Base-by-base conservation (phyloP, 2,797 vertebrate species). In the Poeciliopsis paucimaculata region DNA sequence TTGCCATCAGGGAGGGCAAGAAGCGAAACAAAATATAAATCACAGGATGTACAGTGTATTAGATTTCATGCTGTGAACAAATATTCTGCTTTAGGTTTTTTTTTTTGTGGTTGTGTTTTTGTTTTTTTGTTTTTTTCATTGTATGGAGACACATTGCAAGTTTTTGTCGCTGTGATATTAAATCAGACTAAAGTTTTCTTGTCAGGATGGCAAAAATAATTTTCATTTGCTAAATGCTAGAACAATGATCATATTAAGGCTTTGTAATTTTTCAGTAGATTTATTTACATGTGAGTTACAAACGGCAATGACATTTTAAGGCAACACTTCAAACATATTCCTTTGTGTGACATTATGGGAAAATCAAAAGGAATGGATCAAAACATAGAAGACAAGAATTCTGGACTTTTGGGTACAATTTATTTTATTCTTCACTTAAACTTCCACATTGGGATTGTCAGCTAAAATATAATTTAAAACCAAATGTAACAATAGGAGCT, bases 1-100 rank as follows among this genome's bases (percentile, higher is more conserved):
- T 88, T 88, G 76, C 87, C 86, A 86, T 66, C 77, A 68, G 76
- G 77, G 70, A 77, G 76, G 73, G 72, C 26, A 31, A 82, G 68
- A 23, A 20, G n/a, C 15, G 15, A 68, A 36, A 47, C 26, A 77
- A 68, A 36, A 3, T 36, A 26, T 34, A 31, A 41, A 77, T 77
- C 34, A 77, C 49, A n/a, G 64, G 47, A 20, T 77, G 9, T 53
- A 49, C n/a, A 39, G n/a, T n/a, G 13, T 11, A 36, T 41, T 20
- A 51, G 20, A 28, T 26, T 20, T 49, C 13, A 77, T 34, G n/a
- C 34, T 28, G 46, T 15, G 15, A 23, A 16, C 23, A 49, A 49
- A 34, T 34, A 62, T 34, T 62, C 31, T 34, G 6, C 7, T 34
- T 60, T 31, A 57, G 4, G 1, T 60, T 31, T 60, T 57, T 28